Base-by-base conservation (phyloP, 2,113 vertebrate species). In the Crocuta crocuta region DNA sequence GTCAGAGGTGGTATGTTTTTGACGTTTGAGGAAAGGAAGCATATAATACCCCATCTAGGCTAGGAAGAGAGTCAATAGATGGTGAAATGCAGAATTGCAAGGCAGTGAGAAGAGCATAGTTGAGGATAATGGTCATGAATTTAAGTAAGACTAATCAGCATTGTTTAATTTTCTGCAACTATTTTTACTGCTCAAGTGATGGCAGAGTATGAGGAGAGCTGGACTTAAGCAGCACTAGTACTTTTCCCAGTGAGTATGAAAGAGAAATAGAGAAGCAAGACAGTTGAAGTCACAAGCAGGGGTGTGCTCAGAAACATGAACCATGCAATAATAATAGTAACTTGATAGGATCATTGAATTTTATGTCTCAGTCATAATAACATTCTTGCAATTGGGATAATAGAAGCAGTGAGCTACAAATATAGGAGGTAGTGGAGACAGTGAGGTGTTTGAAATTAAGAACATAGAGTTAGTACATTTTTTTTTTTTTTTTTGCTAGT, bases 231-330 rank as follows among this genome's bases (percentile, higher is more conserved):
- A 55, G 28, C 28, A 70, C 43, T 93, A 74, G 45, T 65, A 35
- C 12, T 83, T 91, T 95, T 70, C 26, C 74, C 87, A 92, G 66
- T 93, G 63, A 87, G 5, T 78, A 28, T 82, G 19, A 58, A 78
- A 87, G 39, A 83, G 17, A 33, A 86, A 91, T 16, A 80, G 26
- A 85, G 65, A 87, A 88, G 48, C 35, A 80, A 70, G 24, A 43
- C 26, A 35, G 10, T 9, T 66, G 21, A 92, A 93, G 58, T 73
- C 33, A 74, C 39, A 82, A 92, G 21, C 53, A 92, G 79, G 11
- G 6, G 5, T 91, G 23, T 93, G 63, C 33, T 87, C 50, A 66
- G 45, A 96, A 96, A 87, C 23, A 85, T 78, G 73, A 94, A 58
- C n/a, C 33, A 82, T 21, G 71, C n/a, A 21, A 55, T 76, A 63